Conservation (phyloP, 2,797 vertebrate genomes). For the Eospalax fontanierii region DNA sequence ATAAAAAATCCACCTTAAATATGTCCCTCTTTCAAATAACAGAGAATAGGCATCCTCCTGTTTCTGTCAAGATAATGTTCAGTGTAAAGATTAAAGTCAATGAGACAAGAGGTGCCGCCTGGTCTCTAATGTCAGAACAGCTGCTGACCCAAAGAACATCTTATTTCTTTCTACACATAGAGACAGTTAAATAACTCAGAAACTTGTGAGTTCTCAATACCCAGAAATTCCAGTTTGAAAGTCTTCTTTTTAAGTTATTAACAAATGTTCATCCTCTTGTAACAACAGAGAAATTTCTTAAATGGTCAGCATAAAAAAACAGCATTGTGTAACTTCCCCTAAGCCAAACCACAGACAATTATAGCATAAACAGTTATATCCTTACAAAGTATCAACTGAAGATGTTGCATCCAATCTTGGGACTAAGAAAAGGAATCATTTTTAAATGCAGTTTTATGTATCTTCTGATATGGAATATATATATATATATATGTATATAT, state of each 20-base stretch:
- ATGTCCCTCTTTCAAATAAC: neutral
- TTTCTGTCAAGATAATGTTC: conserved; percentile 23
- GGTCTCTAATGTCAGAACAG: neutral
- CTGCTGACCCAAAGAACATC: neutral
- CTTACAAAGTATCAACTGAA: neutral
- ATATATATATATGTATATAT: no score
- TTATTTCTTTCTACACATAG: neutral
- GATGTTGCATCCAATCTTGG: neutral
- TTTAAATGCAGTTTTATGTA: neutral
- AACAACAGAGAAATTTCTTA: conserved; percentile 65
- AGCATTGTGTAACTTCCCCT: conserved; percentile 75
- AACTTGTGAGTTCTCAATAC: neutral
- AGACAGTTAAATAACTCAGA: conserved; percentile 7
- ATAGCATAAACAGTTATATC: neutral
- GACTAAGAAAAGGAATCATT: neutral
- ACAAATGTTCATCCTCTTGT: neutral
- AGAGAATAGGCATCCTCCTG: neutral
- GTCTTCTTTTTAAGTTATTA: conserved; percentile 9
- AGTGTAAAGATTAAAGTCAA: neutral
- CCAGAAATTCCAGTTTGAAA: conserved; percentile 31
- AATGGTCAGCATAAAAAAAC: conserved; percentile 75
- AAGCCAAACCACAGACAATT: conserved; percentile 59
- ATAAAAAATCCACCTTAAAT: neutral
- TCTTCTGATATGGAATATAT: neutral
- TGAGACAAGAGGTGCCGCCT: neutral